A percentile compares a stretch with the other conserved stretches of the same genome.
Evolutionary conservation across 2,797 vertebrate genomes (phyloP).

Genomic region (Pitangus sulphuratus): DNA sequence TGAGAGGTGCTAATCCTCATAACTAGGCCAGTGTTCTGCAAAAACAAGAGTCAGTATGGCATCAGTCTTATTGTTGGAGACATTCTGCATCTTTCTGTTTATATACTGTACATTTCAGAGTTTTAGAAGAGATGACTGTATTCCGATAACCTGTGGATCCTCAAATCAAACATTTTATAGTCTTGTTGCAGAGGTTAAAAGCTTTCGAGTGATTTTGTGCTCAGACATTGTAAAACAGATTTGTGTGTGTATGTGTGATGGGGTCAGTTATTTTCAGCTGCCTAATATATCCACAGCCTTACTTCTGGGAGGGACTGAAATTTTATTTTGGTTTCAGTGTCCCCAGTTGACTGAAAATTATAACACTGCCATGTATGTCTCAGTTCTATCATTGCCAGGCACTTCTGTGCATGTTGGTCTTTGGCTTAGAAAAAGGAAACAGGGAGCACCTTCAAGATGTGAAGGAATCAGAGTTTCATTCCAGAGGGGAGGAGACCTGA

Average conservation of each 20-base stretch:
- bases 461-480: background rate
- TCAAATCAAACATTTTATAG: background rate
- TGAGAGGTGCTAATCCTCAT: background rate
- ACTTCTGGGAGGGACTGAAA: background rate
- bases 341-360: background rate
- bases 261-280: background rate
- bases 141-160: background rate
- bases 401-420: slow-evolving; percentile 1
- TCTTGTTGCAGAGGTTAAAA: background rate
- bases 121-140: background rate
- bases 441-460: background rate
- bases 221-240: background rate
- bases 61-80: background rate
- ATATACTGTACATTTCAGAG: background rate
- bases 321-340: background rate
- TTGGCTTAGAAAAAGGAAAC: background rate
- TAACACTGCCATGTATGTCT: background rate
- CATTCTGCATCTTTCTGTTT: background rate
- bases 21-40: background rate
- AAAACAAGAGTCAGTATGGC: background rate
- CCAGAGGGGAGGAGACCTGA: background rate
- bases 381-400: background rate
- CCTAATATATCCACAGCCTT: background rate
- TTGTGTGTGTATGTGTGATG: background rate
- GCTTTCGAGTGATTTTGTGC: background rate